Evolutionary conservation across 2,888 invertebrate species (phyloP), one percentile per base, ranked within the genome.

Genomic region (Xanthostigma xanthostigma): DNA sequence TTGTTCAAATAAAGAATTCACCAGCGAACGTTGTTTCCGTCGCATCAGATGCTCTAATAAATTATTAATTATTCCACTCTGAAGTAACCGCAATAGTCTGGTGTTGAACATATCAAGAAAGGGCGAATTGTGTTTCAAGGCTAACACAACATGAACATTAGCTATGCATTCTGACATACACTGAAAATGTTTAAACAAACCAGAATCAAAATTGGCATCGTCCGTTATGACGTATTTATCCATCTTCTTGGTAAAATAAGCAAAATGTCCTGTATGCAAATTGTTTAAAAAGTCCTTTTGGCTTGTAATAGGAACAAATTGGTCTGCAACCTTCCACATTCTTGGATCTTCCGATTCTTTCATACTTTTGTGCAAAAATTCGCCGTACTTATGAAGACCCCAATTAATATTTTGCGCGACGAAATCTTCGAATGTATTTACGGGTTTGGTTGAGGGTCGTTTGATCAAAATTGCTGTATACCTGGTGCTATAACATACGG

Each of bases 371-470:
- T 27, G 6, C 6, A 27, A 27, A 27, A 27, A 34, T 14, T 42
- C 42, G 12, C 33, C 42, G 12, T 17, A 12, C 17, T 42, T 17
- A 33, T 12, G 12, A 33, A 33, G 17, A 17, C 42, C 42, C 42
- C 42, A 42, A 14, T 42, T 33, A 17, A 42, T 33, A 14, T 42
- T 42, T 17, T 42, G 9, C 9, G 11, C 17, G 17, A 42, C 17
- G 33, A 42, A 42, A 42, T 42, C 42, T 27, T 42, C n/a, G 4
- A 42, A 42, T 9, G 42, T 42, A 42, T 42, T 42, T 10, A 42
- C 17, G 10, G 42, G 33, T 33, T 42, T 42, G 12, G 42, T 17
- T 33, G 10, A n/a, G 12, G 33, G 33, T 33, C 12, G 42, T 17
- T 42, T 12, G 17, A 34, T 42, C 14, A 42, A n/a, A 11, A 42